Base-by-base conservation (phyloP, 2,113 vertebrate genomes). In the Pterocles gutturalis region DNA sequence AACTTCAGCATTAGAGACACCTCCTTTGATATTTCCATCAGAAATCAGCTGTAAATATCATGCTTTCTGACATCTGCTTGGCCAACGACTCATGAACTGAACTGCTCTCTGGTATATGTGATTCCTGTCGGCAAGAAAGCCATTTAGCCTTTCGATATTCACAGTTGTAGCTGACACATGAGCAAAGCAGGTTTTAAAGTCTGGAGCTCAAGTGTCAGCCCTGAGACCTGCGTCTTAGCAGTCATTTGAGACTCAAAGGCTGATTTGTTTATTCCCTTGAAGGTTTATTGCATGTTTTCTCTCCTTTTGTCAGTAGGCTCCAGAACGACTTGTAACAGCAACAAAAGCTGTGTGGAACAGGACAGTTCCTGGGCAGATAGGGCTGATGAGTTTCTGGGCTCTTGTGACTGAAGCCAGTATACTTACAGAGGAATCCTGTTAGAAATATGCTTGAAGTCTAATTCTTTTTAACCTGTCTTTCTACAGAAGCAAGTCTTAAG, bases 211-310 rank as follows among this genome's bases (percentile, higher is more conserved):
- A 94, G 81, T 93, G 91, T 96, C 91, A 96, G 83, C 91, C 91
- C 70, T 87, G 70, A 91, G 91, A 97, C 87, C 81, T 84, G 71
- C 79, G 62, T 91, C 73, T 96, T 81, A 76, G 73, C 61, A 57
- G 77, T 94, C 81, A 80, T 89, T 89, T 89, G 73, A 94, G 91
- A 76, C 70, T 79, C 7, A 2, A 75, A 89, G 62, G 41, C 66
- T 87, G 84, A 93, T 93, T 93, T 94, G 89, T 93, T 96, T 95
- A 93, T 95, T 92, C 69, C 86, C 89, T 95, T 75, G 83, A 84
- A 94, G 93, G 91, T n/a, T 66, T 94, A 70, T 71, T 75, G 34
- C 60, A 64, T 84, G 22, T 85, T 95, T 95, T 94, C 49, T 90
- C 28, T 85, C 33, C 21, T 77, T 92, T 91, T 91, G 51, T 87